Conservation (phyloP, 2,113 vertebrate species). For the Eupsittula cactorum region DNA sequence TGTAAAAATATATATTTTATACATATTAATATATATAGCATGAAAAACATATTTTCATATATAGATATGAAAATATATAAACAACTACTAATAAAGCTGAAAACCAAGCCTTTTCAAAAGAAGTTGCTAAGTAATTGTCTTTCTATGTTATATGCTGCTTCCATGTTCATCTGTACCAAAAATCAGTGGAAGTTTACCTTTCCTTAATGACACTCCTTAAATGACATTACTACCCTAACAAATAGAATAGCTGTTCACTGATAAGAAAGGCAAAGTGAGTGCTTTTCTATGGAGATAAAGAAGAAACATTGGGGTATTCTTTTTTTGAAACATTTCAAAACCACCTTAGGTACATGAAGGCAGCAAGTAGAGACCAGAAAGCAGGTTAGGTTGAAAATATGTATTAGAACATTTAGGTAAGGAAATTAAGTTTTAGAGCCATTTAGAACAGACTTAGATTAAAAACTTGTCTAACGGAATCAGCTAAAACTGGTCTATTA, state of each 20-base stretch:
- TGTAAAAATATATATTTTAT: too few relatives aligned
- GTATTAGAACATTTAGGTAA: not conserved
- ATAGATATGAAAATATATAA: not conserved
- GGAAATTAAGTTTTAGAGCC: not conserved
- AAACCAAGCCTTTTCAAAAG: not conserved
- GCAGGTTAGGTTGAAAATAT: not conserved
- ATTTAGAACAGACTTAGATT: not conserved
- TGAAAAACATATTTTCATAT: not conserved
- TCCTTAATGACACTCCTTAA: not conserved
- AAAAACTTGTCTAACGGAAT: not conserved
- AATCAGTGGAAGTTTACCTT: not conserved
- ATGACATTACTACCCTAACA: not conserved
- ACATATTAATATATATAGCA: not conserved
- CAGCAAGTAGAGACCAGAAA: not conserved
- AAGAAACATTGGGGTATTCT: not conserved
- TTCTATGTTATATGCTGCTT: not conserved
- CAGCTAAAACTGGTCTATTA: not conserved
- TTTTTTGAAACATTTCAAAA: not conserved
- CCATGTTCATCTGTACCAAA: not conserved
- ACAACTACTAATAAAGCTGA: not conserved
- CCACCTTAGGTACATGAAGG: not conserved
- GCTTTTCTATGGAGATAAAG: not conserved
- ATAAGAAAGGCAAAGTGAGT: not conserved
- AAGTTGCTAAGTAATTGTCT: not conserved
- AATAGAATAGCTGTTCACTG: not conserved